These are phyloP conservation scores for Bombyx huttoni DNA, from an alignment of 2,888 invertebrate genomes.

Conservation along the genomic window DNA sequence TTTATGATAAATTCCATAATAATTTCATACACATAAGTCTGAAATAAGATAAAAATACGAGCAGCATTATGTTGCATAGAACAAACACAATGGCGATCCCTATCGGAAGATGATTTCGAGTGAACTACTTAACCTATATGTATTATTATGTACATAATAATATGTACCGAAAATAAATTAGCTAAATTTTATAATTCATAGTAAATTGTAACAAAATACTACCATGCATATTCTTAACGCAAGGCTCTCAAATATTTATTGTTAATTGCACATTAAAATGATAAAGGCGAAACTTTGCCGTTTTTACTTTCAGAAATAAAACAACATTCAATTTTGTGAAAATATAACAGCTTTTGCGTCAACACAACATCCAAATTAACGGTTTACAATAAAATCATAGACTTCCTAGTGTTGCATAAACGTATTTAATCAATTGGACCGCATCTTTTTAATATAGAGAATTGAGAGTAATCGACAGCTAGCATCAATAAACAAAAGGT, in stretches of 20 bases:
- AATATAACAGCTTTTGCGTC: not conserved
- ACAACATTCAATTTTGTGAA: not conserved
- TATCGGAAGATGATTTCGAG: slow-evolving; percentile 35
- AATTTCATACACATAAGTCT: slow-evolving; percentile 28
- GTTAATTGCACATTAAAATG: not conserved
- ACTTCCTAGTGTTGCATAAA: no score
- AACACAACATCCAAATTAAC: no score
- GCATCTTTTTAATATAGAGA: not conserved
- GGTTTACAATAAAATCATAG: no score
- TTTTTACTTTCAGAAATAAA: not conserved
- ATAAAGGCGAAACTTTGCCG: not conserved
- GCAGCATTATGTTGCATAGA: slow-evolving; percentile 13
- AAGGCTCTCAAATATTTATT: not conserved
- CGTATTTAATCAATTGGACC: no score
- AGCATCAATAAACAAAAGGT: not conserved
- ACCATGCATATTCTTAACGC: not conserved
- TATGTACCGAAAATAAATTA: slow-evolving; percentile 40
- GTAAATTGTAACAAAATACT: not conserved
- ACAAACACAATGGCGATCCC: slow-evolving; percentile 25
- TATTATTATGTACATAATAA: slow-evolving; percentile 44
- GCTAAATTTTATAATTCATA: slow-evolving; percentile 34
- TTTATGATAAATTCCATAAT: slow-evolving; percentile 17
- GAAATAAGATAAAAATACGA: slow-evolving; percentile 20
- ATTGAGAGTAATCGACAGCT: not conserved
- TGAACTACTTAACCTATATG: slow-evolving; percentile 46